Percentiles rank a stretch among this genome's conserved stretches.
Evolutionary conservation across 2,888 invertebrate genomes (phyloP).

Genomic region (Nezara viridula): DNA sequence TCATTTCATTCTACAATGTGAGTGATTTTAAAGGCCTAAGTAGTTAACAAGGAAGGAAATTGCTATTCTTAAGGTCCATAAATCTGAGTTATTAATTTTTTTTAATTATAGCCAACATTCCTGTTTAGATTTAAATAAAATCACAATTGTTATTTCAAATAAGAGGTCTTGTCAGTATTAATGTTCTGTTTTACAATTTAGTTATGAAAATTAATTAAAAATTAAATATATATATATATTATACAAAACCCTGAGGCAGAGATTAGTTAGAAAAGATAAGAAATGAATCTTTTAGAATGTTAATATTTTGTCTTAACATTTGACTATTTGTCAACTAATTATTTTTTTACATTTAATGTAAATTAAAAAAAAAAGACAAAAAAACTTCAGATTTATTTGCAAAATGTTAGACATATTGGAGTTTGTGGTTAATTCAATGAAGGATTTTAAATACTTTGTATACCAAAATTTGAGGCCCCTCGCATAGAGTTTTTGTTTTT

Average conservation of each 20-base stretch:
- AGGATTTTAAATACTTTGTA: neutral
- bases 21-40: slow-evolving; percentile 58
- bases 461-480: neutral
- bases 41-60: slow-evolving; percentile 52
- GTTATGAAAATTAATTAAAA: neutral
- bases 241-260: neutral
- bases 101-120: slow-evolving; percentile 38
- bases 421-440: neutral
- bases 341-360: neutral
- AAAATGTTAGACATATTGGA: neutral
- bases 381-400: neutral
- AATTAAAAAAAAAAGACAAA: neutral
- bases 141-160: neutral
- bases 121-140: slow-evolving; percentile 30
- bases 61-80: slow-evolving; percentile 38
- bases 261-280: neutral
- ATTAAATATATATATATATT: neutral
- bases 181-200: slow-evolving; percentile 2
- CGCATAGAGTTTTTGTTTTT: neutral
- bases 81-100: neutral
- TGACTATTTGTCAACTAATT: neutral
- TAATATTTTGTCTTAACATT: neutral
- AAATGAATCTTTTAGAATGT: neutral
- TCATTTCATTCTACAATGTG: slow-evolving; percentile 18
- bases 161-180: slow-evolving; percentile 37